Conservation (phyloP, 2,113 vertebrate genomes). For the Sander lucioperca region DNA sequence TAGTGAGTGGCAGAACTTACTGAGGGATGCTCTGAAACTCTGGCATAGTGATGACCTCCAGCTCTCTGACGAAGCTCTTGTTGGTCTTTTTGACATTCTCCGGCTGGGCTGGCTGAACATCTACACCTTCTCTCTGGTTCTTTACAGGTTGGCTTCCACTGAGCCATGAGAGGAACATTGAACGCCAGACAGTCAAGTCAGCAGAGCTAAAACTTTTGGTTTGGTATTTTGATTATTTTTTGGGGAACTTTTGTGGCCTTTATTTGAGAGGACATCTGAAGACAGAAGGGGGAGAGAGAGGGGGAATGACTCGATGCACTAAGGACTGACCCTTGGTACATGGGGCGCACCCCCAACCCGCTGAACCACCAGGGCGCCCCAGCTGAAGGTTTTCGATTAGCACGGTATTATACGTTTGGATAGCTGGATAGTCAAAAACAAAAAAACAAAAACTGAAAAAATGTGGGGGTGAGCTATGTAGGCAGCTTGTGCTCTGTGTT, state of each 20-base stretch:
- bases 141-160: conserved; percentile 45
- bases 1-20: conserved; percentile 69
- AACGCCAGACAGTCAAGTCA: background rate
- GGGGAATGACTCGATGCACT: too few species aligned
- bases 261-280: too few species aligned
- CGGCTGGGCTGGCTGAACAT: conserved; percentile 29
- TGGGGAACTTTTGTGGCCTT: too few species aligned
- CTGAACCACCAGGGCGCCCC: too few species aligned
- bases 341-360: too few species aligned
- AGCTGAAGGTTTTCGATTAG: too few species aligned
- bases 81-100: conserved; percentile 58
- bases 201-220: too few species aligned
- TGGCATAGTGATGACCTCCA: conserved; percentile 77
- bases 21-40: conserved; percentile 84
- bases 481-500: background rate
- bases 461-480: background rate
- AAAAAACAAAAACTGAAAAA: background rate
- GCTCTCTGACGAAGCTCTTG: conserved; percentile 67
- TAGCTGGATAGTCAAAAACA: background rate
- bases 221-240: too few species aligned
- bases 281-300: too few species aligned
- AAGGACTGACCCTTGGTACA: too few species aligned
- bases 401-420: background rate
- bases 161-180: background rate
- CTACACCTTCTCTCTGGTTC: conserved; percentile 40